Conservation (phyloP, 1,140 invertebrate species). For the Drosophila persimilis region DNA sequence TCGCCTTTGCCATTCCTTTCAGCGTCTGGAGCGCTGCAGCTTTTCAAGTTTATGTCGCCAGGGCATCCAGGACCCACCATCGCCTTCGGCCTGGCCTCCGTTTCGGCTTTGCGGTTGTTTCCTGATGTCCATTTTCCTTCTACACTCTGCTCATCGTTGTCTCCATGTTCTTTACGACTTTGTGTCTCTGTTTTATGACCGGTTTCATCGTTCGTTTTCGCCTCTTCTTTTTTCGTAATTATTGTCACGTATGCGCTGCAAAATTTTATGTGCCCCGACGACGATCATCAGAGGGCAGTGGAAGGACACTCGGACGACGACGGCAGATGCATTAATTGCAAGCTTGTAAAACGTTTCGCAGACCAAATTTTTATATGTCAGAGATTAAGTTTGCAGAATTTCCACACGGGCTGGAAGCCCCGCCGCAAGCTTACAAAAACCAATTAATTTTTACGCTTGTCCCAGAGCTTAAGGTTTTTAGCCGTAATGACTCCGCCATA, state of each 20-base stretch:
- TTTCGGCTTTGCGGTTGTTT: conserved; percentile 2
- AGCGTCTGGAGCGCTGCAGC: not conserved
- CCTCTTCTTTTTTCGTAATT: conserved; percentile 23
- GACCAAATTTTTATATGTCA: not conserved
- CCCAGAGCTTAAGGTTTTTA: too few species aligned
- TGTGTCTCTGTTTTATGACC: conserved; percentile 17
- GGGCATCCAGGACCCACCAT: not conserved
- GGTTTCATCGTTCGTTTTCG: conserved; percentile 7
- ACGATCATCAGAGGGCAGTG: conserved; percentile 7
- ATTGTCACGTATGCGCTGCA: conserved; percentile 34
- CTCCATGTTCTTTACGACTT: conserved; percentile 12
- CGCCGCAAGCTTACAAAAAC: not conserved
- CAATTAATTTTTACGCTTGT: too few species aligned
- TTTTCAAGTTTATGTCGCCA: conserved; percentile 19
- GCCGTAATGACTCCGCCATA: too few species aligned
- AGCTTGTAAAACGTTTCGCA: conserved; percentile 7
- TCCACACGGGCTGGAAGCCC: not conserved
- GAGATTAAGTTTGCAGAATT: not conserved
- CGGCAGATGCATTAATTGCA: conserved; percentile 21
- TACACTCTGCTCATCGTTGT: not conserved
- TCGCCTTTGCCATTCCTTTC: too few species aligned
- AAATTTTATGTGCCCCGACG: conserved; percentile 20
- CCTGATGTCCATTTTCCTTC: conserved; percentile 2
- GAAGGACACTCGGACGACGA: not conserved
- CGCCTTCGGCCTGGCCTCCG: conserved; percentile 2